These are phyloP conservation scores for Drosophila carrolli DNA, from an alignment of 1,140 invertebrate genomes.

Conservation along the genomic window DNA sequence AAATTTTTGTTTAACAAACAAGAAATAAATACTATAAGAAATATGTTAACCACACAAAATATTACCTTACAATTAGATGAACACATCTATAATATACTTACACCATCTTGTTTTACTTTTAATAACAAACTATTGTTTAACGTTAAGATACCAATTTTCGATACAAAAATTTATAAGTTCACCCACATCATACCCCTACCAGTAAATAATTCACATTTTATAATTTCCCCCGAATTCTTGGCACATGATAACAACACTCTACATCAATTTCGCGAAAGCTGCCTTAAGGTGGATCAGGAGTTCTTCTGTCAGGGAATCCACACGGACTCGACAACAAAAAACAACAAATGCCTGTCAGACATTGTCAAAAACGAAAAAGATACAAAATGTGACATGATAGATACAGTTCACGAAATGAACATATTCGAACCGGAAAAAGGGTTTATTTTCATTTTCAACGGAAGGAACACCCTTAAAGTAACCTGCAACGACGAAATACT, in stretches of 20 bases:
- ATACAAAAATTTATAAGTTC: slow-evolving; percentile 8
- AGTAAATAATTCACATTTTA: slow-evolving; percentile 6
- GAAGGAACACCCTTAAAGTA: slow-evolving; percentile 2
- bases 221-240: slow-evolving; percentile 5
- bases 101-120: slow-evolving; percentile 7
- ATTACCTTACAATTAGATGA: slow-evolving; percentile 3
- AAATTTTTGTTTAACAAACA: slow-evolving; percentile 12
- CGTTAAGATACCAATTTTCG: slow-evolving; percentile 17
- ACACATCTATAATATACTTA: slow-evolving; percentile 10
- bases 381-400: not conserved
- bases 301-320: slow-evolving; percentile 13
- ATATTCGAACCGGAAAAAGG: slow-evolving; percentile 7
- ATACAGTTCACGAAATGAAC: not conserved
- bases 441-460: slow-evolving; percentile 15
- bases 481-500: not conserved
- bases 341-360: slow-evolving; percentile 5
- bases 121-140: slow-evolving; percentile 18
- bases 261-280: slow-evolving; percentile 13
- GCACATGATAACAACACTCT: slow-evolving; percentile 5
- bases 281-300: slow-evolving; percentile 8
- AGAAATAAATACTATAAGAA: slow-evolving; percentile 10
- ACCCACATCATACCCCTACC: slow-evolving; percentile 2
- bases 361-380: slow-evolving; percentile 10
- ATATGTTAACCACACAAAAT: slow-evolving; percentile 1
- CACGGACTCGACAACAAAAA: not conserved